Percentiles rank a stretch among this genome's conserved stretches.
Conservation (phyloP, 2,797 vertebrate genomes). For the Tinamus major region DNA sequence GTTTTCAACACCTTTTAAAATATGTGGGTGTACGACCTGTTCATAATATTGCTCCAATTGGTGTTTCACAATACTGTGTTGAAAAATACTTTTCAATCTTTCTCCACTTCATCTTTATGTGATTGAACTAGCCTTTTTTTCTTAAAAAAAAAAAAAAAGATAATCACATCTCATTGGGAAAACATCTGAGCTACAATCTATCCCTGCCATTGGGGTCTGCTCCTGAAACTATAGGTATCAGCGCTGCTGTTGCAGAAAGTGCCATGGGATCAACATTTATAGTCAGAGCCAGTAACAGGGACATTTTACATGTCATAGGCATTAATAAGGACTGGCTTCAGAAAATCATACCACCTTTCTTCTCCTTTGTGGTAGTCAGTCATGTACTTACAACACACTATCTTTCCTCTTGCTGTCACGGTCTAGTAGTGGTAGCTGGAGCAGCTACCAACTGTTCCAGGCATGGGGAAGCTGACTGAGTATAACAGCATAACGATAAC, state of each 20-base stretch:
- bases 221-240: not conserved
- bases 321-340: not conserved
- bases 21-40: not conserved
- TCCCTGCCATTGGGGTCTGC: not conserved
- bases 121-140: not conserved
- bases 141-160: not conserved
- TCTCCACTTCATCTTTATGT: no score
- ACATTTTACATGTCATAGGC: fast-evolving
- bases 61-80: not conserved
- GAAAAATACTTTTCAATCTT: not conserved
- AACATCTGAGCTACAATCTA: not conserved
- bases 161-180: not conserved
- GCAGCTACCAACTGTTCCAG: no score
- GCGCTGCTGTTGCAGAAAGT: not conserved
- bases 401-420: not conserved
- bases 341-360: not conserved
- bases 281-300: not conserved
- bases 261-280: not conserved
- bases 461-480: not conserved
- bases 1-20: not conserved
- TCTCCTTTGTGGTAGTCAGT: not conserved
- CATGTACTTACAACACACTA: not conserved
- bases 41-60: not conserved
- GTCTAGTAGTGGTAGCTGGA: no score
- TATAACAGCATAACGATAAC: not conserved